Conservation (phyloP, 1,140 invertebrate genomes). For the Babylonia areolata region DNA sequence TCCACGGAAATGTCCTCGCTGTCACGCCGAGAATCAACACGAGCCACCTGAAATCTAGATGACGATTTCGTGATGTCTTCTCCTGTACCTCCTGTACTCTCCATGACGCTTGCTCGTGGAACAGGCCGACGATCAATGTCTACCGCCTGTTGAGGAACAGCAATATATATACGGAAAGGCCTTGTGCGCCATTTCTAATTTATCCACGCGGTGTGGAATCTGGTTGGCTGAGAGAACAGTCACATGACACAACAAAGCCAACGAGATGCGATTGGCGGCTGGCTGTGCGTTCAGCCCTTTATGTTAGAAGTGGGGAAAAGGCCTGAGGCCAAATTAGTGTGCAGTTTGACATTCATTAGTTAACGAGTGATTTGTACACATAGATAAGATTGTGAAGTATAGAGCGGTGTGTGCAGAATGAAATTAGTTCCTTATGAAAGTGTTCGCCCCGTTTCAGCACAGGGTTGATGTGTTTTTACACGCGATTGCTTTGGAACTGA, state of each 20-base stretch:
- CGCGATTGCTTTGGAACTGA: too few species aligned
- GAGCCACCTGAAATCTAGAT: conserved; percentile 63
- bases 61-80: conserved; percentile 45
- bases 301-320: too few species aligned
- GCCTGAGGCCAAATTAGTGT: not conserved
- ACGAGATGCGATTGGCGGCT: not conserved
- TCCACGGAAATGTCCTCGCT: conserved; percentile 36
- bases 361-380: not conserved
- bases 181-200: conserved; percentile 39
- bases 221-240: not conserved
- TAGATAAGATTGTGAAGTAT: not conserved
- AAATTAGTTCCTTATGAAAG: too few species aligned
- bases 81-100: conserved; percentile 11
- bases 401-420: too few species aligned
- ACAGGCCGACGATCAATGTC: not conserved
- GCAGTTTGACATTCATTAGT: not conserved
- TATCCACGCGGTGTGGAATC: not conserved
- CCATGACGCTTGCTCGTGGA: conserved; percentile 15
- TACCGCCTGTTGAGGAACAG: not conserved
- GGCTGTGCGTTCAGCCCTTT: not conserved
- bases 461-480: too few species aligned
- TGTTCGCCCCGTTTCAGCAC: too few species aligned
- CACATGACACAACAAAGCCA: conserved; percentile 13
- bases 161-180: not conserved
- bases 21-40: conserved; percentile 55